These are phyloP conservation scores for Pica pica DNA, from an alignment of 2,113 vertebrate genomes.

Conservation along the genomic window DNA sequence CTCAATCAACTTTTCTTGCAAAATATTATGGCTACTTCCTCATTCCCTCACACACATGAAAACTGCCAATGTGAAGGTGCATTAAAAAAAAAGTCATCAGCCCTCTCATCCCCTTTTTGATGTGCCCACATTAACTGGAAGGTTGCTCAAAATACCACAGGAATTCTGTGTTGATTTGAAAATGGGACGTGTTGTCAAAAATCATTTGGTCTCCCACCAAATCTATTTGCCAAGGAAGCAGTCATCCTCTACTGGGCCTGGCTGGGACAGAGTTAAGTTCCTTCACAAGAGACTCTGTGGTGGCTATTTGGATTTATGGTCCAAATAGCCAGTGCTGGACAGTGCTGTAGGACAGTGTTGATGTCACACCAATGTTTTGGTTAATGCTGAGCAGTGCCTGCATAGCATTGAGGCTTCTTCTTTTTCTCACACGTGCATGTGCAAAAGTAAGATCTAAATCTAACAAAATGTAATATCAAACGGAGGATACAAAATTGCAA, in stretches of 20 bases:
- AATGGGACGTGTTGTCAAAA: not conserved
- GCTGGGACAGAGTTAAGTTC: not conserved
- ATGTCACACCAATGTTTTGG: not conserved
- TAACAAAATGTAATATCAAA: not conserved
- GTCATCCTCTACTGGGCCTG: not conserved
- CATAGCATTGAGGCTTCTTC: not conserved
- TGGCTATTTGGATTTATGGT: not conserved
- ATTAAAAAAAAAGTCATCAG: not conserved
- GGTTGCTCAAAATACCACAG: not conserved
- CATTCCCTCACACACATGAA: not conserved
- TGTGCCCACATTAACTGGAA: not conserved
- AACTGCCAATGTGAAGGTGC: not conserved
- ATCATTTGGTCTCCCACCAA: not conserved
- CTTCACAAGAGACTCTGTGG: not conserved
- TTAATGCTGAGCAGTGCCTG: not conserved
- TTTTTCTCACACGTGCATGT: not conserved
- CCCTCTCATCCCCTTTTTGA: not conserved
- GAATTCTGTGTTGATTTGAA: not conserved
- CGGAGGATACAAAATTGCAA: not conserved
- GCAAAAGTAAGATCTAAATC: not conserved
- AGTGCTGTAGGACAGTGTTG: not conserved
- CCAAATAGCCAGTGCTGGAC: not conserved
- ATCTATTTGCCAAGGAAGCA: not conserved
- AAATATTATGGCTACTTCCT: not conserved
- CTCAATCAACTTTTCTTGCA: not conserved